Evolutionary conservation across 2,113 vertebrate species (phyloP).

Genomic region (Capreolus pygargus): DNA sequence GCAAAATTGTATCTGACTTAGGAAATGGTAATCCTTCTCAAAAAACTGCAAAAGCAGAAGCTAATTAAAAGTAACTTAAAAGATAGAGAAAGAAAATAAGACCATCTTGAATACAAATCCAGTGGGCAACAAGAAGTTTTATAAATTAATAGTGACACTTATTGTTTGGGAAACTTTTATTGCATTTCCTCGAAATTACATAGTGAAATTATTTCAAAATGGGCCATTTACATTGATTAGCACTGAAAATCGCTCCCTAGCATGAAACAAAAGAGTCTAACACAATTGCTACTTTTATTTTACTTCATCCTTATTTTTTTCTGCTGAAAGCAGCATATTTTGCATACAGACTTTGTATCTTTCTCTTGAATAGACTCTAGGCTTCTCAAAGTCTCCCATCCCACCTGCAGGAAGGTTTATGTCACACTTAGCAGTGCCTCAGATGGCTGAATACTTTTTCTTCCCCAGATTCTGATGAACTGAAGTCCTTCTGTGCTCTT

Average conservation of each 20-base stretch:
- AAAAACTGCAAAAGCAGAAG: background rate
- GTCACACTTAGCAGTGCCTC: background rate
- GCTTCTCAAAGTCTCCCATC: background rate
- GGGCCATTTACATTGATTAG: background rate
- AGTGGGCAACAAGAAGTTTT: background rate
- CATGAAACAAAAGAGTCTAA: background rate
- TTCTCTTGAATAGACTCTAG: background rate
- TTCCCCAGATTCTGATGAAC: background rate
- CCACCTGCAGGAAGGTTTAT: background rate
- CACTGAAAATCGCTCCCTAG: background rate
- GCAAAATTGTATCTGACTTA: background rate
- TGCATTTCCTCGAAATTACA: background rate
- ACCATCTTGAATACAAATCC: background rate
- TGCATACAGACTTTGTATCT: background rate
- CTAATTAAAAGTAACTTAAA: background rate
- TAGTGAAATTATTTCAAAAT: background rate
- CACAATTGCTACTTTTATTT: background rate
- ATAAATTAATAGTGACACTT: background rate
- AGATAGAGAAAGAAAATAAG: background rate
- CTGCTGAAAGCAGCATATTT: background rate
- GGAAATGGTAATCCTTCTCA: background rate
- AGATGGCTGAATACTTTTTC: background rate
- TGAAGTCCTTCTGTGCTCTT: background rate
- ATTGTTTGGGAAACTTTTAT: background rate
- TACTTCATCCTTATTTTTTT: background rate